Base-by-base conservation (phyloP, 2,797 vertebrate species). In the Rhyacichthys aspro region DNA sequence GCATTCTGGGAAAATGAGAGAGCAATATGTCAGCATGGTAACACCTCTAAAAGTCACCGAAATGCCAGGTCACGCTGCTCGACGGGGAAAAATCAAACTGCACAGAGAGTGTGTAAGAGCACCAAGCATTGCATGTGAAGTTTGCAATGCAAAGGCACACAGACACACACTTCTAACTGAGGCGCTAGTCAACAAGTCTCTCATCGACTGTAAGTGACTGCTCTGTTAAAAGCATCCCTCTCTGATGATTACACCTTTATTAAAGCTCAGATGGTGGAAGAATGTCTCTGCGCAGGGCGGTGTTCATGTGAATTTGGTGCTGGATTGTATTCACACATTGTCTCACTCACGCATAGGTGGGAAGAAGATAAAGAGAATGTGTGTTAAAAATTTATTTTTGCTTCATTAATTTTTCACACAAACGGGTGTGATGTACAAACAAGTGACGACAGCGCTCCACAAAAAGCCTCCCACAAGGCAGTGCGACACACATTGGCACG, bases 21-120 rank as follows among this genome's bases (percentile, higher is more conserved):
- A 68, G 78, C 78, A 84, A 85, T 88, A 82, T 91, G 89, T 88
- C 81, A 87, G 70, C 69, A 39, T 78, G 84, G 86, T 82, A 87
- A 85, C 91, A 88, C 89, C 87, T 91, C 83, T 85, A 93, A 93
- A 93, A 93, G 92, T 92, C 92, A 93, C 72, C 39, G 85, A 92
- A 93, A 93, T 93, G 92, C 88, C 91, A 93, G 91, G 91, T 93
- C 91, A 89, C 78, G 60, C 74, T 78, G 79, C 85, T 88, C 81
- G 63, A 68, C 59, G 73, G 79, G 76, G 68, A 67, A 78, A 53
- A 85, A 84, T 85, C 85, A 85, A 87, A 84, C 82, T 76, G 32
- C 55, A n/a, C 18, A 2, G 67, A 9, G 54, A 52, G 81, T 28
- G 77, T 70, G 82, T 67, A 74, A 75, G 80, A 73, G 79, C 76